These are phyloP conservation scores for Drosophila aff. DNA, from an alignment of 1,140 invertebrate species.

Conservation along the genomic window DNA sequence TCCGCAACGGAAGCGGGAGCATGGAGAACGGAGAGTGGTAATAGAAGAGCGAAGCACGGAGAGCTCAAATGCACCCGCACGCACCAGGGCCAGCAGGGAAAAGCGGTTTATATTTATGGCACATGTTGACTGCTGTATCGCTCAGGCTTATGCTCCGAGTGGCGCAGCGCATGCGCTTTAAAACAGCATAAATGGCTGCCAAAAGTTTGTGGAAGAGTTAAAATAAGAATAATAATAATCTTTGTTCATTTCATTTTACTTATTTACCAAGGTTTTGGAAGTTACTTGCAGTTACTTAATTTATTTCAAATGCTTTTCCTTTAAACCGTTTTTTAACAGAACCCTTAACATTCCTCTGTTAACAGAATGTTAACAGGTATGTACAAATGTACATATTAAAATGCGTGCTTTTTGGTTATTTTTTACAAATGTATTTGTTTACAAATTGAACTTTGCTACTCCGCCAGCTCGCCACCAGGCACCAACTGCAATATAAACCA, in stretches of 20 bases:
- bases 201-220: constrained; percentile 12
- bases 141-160: constrained; percentile 26
- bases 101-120: constrained; percentile 80
- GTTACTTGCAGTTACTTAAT: background rate
- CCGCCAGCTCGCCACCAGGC: constrained; percentile 90
- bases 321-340: background rate
- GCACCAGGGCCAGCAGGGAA: constrained; percentile 52
- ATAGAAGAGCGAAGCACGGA: constrained; percentile 11
- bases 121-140: constrained; percentile 73
- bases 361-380: background rate
- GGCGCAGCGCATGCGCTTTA: constrained; percentile 52
- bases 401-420: constrained; percentile 19
- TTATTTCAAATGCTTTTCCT: background rate
- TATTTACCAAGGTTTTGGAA: background rate
- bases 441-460: constrained; percentile 71
- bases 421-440: constrained; percentile 40
- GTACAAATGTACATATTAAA: constrained; percentile 14
- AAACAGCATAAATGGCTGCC: constrained; percentile 10
- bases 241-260: background rate
- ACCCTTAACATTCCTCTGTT: constrained; percentile 6
- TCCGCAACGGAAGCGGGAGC: constrained; percentile 44
- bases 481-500: constrained; percentile 87
- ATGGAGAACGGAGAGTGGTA: constrained; percentile 21
- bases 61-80: constrained; percentile 46
- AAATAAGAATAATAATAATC: background rate